Base-by-base conservation (phyloP, 1,140 invertebrate species). In the Drosophila auraria region DNA sequence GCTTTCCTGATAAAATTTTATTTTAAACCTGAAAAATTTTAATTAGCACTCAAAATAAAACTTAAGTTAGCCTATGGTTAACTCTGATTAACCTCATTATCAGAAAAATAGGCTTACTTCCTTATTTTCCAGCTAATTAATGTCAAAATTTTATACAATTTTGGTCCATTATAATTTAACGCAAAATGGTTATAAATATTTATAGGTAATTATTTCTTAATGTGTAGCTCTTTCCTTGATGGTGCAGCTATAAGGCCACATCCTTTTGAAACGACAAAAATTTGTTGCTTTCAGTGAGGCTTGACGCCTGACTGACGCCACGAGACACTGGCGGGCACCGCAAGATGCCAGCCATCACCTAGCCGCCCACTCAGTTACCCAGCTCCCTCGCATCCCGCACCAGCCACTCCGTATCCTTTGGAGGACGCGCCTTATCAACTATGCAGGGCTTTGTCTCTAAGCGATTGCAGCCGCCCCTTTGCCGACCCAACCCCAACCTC, bases 401-500 rank as follows among this genome's bases (percentile, higher is more conserved):
- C 30, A 25, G 11, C 25, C 65, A 14, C 15, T 1, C 3, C 12
- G n/a, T 25, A 36, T 23, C 25, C 65, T 49, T 49, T 36, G 23
- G 63, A 72, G 62, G 72, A 84, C 75, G 82, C 82, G 87, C 64
- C 86, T 89, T 89, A 89, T 89, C 86, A 89, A 80, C 86, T 90
- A 86, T 86, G 86, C 86, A 77, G 65, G 71, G 82, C 86, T 89
- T 90, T 89, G 86, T 89, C 84, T 89, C 86, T 86, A 90, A 89
- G 89, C 80, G 86, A 90, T 90, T 86, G 75, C 74, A 83, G 50
- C 63, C 33, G 60, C 47, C 59, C 47, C 51, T 38, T 45, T 11
- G 30, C 36, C 61, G 51, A 27, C 57, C 76, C 83, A 80, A 82
- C 76, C 83, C 82, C 60, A 72, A 76, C 65, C 25, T 53, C 47